Evolutionary conservation across 2,888 invertebrate genomes (phyloP).

Genomic region (Trimorus sp.): DNA sequence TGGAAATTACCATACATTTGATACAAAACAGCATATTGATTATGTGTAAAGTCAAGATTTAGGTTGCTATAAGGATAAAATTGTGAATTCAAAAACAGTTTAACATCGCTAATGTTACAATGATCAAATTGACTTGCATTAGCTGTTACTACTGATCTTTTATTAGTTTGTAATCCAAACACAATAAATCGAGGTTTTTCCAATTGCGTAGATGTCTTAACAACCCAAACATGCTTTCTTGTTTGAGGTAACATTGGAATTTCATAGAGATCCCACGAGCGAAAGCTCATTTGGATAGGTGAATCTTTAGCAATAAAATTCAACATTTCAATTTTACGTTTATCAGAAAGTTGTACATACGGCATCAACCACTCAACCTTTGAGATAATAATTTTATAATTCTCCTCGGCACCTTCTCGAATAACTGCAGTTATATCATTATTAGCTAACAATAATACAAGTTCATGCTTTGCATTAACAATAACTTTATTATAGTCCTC

Average conservation of each 20-base stretch:
- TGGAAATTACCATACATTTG: slow-evolving; percentile 56
- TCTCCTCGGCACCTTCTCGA: no score
- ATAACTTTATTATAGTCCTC: no score
- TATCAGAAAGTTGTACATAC: slow-evolving; percentile 16
- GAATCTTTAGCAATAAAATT: no score
- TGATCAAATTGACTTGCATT: slow-evolving; percentile 62
- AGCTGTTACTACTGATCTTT: slow-evolving; percentile 1
- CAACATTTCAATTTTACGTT: no score
- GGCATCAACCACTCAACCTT: no score
- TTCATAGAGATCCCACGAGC: slow-evolving; percentile 30
- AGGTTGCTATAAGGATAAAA: slow-evolving; percentile 14
- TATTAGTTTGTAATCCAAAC: slow-evolving; percentile 74
- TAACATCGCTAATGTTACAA: no score
- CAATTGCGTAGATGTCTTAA: slow-evolving; percentile 29
- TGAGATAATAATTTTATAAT: no score
- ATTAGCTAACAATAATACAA: no score
- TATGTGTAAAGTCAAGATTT: slow-evolving; percentile 23
- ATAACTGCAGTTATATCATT: no score
- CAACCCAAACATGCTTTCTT: no score
- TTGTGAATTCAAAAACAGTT: no score
- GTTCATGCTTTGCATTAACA: no score
- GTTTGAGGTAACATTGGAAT: slow-evolving; percentile 12
- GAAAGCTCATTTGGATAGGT: slow-evolving; percentile 27
- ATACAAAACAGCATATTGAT: slow-evolving; percentile 43
- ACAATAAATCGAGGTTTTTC: slow-evolving; percentile 23